phyloP scores from a whole-genome alignment of 2,888 invertebrate species.

The Trachelus tabidus region DNA sequence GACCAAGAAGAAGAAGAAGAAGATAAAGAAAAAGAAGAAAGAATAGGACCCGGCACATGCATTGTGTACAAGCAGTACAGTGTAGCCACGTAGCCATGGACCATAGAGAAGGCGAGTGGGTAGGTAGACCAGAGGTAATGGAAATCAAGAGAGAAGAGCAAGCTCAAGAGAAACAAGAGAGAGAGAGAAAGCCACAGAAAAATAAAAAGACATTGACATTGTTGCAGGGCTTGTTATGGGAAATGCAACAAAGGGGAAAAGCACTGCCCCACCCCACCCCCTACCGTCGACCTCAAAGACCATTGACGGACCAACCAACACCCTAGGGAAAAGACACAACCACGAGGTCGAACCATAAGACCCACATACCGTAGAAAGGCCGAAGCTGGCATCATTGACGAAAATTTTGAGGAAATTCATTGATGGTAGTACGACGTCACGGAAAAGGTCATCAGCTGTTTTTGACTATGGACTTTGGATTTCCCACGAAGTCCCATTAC shows the following conservation, averaged over 20 bases:
- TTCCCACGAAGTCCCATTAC: not conserved
- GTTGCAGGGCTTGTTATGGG: constrained; percentile 46
- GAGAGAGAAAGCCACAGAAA: not conserved
- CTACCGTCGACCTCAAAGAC: not conserved
- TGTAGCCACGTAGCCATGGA: not conserved
- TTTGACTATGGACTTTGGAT: not conserved
- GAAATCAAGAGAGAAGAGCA: not conserved
- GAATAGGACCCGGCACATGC: not conserved
- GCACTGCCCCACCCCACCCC: not conserved
- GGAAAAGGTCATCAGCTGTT: not conserved
- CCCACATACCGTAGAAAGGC: not conserved
- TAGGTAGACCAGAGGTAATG: not conserved
- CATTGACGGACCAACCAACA: not conserved
- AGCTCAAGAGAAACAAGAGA: not conserved
- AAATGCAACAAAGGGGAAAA: constrained; percentile 18
- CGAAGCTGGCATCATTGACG: not conserved
- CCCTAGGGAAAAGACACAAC: not conserved
- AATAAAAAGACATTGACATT: constrained; percentile 47
- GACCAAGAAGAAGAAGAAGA: constrained; percentile 14
- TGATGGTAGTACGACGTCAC: not conserved
- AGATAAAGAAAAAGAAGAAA: constrained; percentile 1
- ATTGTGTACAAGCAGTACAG: not conserved
- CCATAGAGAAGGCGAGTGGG: not conserved
- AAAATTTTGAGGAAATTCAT: not conserved
- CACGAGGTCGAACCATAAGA: not conserved